Conservation (phyloP, 2,113 vertebrate species). For the Odontesthes bonariensis region DNA sequence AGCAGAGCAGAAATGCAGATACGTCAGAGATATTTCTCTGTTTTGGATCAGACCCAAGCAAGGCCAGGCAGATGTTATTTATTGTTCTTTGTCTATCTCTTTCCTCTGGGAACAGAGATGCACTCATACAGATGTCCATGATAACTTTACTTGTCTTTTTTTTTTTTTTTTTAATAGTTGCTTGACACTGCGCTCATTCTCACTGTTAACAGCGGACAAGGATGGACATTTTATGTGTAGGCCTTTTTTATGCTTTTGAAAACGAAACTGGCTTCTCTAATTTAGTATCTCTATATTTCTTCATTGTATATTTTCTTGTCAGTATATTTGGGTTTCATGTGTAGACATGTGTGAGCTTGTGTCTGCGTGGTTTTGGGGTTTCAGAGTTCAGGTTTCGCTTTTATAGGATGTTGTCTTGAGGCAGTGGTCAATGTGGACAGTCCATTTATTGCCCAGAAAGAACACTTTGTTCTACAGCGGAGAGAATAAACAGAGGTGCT, state of each 20-base stretch:
- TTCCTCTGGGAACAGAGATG: slow-evolving; percentile 63
- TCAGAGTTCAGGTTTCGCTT: slow-evolving; percentile 61
- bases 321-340: background rate
- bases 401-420: slow-evolving; percentile 49
- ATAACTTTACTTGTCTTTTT: slow-evolving; percentile 59
- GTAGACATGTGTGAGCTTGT: slow-evolving; percentile 11
- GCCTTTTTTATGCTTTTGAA: background rate
- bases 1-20: slow-evolving; percentile 61
- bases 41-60: slow-evolving; percentile 66
- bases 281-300: background rate
- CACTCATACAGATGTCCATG: slow-evolving; percentile 78
- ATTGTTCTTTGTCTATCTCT: slow-evolving; percentile 78
- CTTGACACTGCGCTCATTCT: slow-evolving; percentile 24
- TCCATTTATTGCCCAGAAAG: slow-evolving; percentile 50
- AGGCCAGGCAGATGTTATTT: slow-evolving; percentile 81
- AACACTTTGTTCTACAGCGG: slow-evolving; percentile 70
- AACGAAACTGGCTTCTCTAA: slow-evolving; percentile 4
- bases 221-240: slow-evolving; percentile 8
- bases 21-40: slow-evolving; percentile 72
- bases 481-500: slow-evolving; percentile 50
- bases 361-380: slow-evolving; percentile 1
- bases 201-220: slow-evolving; percentile 2
- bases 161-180: slow-evolving; percentile 41
- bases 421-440: slow-evolving; percentile 62
- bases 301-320: background rate